Conservation (phyloP, 2,888 invertebrate species). For the Apodemia zela region DNA sequence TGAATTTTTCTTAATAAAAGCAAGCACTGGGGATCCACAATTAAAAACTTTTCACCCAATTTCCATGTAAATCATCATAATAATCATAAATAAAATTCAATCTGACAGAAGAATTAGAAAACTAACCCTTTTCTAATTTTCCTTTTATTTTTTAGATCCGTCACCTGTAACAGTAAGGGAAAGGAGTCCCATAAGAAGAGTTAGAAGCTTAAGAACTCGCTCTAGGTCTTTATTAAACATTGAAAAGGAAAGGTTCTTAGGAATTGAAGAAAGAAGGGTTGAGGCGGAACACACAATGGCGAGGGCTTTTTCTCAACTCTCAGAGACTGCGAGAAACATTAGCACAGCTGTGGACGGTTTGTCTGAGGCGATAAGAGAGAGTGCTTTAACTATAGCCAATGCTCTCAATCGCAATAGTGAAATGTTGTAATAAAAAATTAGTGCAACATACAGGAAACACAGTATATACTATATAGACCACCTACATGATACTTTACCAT, state of each 20-base stretch:
- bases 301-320: neutral
- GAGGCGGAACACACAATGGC: neutral
- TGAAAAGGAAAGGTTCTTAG: neutral
- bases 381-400: neutral
- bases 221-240: neutral
- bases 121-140: too few relatives aligned
- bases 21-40: neutral
- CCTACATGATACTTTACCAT: too few relatives aligned
- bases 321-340: neutral
- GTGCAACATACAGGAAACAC: too few relatives aligned
- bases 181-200: neutral
- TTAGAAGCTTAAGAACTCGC: neutral
- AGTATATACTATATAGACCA: too few relatives aligned
- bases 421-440: neutral
- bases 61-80: too few relatives aligned
- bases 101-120: too few relatives aligned
- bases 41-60: neutral
- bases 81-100: too few relatives aligned
- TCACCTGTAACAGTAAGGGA: neutral
- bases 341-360: neutral
- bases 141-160: neutral
- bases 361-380: neutral
- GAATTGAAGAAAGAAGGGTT: neutral
- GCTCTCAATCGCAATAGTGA: neutral
- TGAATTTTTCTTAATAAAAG: too few relatives aligned